These are phyloP conservation scores for Actinernus sp. DNA, from an alignment of 92 coral and sea anemone genomes.

Conservation along the genomic window DNA sequence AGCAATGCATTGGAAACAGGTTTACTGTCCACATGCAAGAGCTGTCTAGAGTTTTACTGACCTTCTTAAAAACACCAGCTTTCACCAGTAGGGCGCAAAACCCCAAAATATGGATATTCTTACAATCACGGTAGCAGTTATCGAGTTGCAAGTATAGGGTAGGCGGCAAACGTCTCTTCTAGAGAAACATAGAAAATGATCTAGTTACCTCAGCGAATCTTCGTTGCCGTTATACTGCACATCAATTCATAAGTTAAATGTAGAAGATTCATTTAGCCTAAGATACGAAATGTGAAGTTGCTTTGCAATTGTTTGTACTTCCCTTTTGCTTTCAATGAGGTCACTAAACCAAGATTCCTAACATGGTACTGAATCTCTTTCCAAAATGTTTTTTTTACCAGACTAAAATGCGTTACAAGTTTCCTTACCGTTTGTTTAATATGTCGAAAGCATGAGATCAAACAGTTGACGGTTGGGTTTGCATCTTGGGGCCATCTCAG, in stretches of 20 bases:
- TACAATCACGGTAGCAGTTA: constrained; percentile 49
- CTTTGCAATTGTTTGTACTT: too few relatives aligned
- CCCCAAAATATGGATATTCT: constrained; percentile 55
- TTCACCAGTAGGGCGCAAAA: constrained; percentile 52
- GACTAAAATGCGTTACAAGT: not conserved
- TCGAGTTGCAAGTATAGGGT: constrained; percentile 47
- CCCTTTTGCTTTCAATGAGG: not conserved
- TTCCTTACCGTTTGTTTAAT: constrained; percentile 25
- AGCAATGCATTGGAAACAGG: too few relatives aligned
- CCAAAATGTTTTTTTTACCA: too few relatives aligned
- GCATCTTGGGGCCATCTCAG: constrained; percentile 70
- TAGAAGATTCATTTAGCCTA: too few relatives aligned
- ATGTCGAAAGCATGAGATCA: constrained; percentile 31
- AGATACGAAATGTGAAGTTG: not conserved
- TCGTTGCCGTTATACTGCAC: too few relatives aligned
- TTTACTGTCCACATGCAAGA: too few relatives aligned
- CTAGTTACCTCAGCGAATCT: too few relatives aligned
- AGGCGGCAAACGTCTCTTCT: constrained; percentile 42
- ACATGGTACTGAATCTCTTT: too few relatives aligned
- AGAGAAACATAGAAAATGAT: not conserved
- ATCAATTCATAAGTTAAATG: too few relatives aligned
- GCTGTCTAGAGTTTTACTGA: too few relatives aligned
- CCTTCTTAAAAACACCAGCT: constrained; percentile 54
- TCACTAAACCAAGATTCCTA: too few relatives aligned
- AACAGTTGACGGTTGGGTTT: constrained; percentile 42